Base-by-base conservation (phyloP, 2,888 invertebrate genomes). In the Limnephilus marmoratus region DNA sequence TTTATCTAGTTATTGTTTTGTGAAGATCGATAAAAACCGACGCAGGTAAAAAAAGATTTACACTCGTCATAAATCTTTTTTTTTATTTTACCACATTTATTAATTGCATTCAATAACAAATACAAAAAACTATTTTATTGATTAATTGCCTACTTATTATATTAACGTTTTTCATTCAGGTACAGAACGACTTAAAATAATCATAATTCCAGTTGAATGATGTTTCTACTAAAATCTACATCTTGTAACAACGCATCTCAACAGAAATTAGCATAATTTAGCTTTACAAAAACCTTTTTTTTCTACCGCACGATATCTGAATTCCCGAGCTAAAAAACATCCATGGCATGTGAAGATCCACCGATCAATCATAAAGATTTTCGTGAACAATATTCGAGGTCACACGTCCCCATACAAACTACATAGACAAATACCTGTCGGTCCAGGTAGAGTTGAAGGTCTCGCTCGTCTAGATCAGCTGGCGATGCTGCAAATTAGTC, bases 181-280 rank as follows among this genome's bases (percentile, higher is more conserved):
- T 68, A 68, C 68, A 68, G 68, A 68, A 68, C 68, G 68, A 68
- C 68, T 68, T 68, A 68, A 68, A 68, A 68, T 68, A 68, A 68
- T 68, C 68, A 24, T 68, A 24, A 24, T 68, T 68, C 68, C 68
- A 2, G 68, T 68, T 68, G 68, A 68, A 68, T n/a, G n/a, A 68
- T 68, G 68, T 9, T 24, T 68, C 68, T 68, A 68, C n/a, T 68
- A 68, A 68, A 68, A 68, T 68, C 24, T 68, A 68, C 68, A 68
- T 68, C 24, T 24, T n/a, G 24, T 68, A 68, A 68, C 24, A 68
- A n/a, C 24, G 24, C 68, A 68, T n/a, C 68, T 68, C 24, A 68
- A 68, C 68, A n/a, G 24, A 68, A 68, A 68, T 68, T 68, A 24
- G 68, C 68, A 68, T 68, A 68, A 68, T 68, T 68, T 68, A n/a